Base-by-base conservation (phyloP, 2,888 invertebrate species). In the Orthosia gothica region DNA sequence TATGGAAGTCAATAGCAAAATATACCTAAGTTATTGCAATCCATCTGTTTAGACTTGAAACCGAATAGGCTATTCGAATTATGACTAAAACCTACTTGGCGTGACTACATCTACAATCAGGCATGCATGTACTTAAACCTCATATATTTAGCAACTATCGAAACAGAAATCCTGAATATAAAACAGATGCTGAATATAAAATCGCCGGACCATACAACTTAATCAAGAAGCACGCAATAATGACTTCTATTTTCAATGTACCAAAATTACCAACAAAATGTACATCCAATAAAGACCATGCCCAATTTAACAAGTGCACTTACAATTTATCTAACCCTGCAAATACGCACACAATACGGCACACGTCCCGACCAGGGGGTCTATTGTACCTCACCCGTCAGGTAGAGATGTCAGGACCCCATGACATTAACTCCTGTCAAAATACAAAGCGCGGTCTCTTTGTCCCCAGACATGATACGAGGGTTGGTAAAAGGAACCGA, bases 341-440 rank as follows among this genome's bases (percentile, higher is more conserved):
- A 86, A 90, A 91, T 88, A 81, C 71, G 70, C 68, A 59, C 20
- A 89, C 88, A 89, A 89, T 87, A 81, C 81, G 84, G 83, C 89
- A 89, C 89, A 88, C 90, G 89, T 66, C 65, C 81, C 84, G 80
- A 13, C 26, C 67, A 61, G 85, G 80, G 86, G 87, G 88, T 87
- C 88, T 83, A 86, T 87, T 89, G 88, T 87, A 79, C 79, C 83
- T 79, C 71, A 74, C 82, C 73, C 75, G 58, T 85, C 93, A 94
- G 94, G 94, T 94, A 93, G 84, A 93, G 92, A 90, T 89, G 90
- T 93, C 91, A 90, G 88, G 87, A 89, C 92, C 92, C 90, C 76
- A 80, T 82, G 81, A 88, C 89, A 94, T 95, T 96, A 95, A 95
- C 96, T 96, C 93, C 95, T 96, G 96, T 96, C 96, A 96, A 91